Conservation (phyloP, 2,797 vertebrate genomes). For the Melanogrammus aeglefinus region DNA sequence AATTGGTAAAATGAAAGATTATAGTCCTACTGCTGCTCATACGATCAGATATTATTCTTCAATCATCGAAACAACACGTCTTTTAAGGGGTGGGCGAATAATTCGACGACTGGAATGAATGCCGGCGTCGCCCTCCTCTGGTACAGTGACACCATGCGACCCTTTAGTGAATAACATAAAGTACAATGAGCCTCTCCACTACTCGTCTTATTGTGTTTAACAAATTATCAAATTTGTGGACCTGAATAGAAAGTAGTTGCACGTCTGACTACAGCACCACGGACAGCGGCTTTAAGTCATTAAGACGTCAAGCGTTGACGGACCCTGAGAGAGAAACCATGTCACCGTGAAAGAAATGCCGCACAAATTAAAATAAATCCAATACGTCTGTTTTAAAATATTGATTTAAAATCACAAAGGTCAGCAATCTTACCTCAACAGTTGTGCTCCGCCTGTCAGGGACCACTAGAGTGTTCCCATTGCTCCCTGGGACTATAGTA, state of each 20-base stretch:
- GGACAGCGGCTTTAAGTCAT: not conserved
- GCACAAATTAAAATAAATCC: not conserved
- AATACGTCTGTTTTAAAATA: not conserved
- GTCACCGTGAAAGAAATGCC: not conserved
- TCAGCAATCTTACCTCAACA: conserved; percentile 29
- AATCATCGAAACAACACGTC: not conserved
- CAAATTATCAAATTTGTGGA: not conserved
- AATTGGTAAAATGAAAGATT: not conserved
- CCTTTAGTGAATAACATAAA: not conserved
- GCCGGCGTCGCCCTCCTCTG: not conserved
- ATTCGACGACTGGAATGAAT: not conserved
- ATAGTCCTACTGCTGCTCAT: not conserved
- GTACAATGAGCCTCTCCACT: not conserved
- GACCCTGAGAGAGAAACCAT: not conserved
- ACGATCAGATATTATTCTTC: not conserved
- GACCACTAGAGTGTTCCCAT: too few relatives aligned
- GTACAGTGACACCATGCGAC: conserved; percentile 9
- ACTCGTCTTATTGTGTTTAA: not conserved
- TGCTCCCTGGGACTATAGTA: too few relatives aligned
- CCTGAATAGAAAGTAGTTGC: not conserved
- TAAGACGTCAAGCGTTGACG: not conserved
- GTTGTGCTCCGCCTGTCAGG: too few relatives aligned
- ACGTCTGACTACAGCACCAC: not conserved
- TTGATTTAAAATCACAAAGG: conserved; percentile 7
- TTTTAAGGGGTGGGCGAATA: not conserved